Base-by-base conservation (phyloP, 2,113 vertebrate species). In the Nestor notabilis region DNA sequence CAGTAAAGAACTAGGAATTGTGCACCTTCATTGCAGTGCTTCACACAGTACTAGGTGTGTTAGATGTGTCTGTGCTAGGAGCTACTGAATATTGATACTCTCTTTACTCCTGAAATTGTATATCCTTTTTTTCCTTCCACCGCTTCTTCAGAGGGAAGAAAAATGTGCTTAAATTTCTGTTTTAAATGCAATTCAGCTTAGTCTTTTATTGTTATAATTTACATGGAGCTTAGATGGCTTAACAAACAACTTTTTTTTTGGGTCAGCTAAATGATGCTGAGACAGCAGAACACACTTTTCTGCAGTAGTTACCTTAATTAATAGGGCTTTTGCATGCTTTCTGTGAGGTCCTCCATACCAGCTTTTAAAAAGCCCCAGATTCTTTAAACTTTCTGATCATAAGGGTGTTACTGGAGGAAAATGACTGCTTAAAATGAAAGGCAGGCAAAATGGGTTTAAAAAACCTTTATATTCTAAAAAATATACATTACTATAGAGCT, bases 231-330 rank as follows among this genome's bases (percentile, higher is more conserved):
- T 82, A 93, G 47, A 10, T 23, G 61, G 69, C 83, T 95, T 95
- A 93, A 92, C 35, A 90, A 92, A 92, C 71, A 92, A 46, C 50
- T 27, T 55, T 86, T 79, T 89, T 93, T 90, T 70, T 33, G 86
- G 86, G 90, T 95, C 83, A 92, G 70, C 69, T 82, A 28, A 28
- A 61, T 46, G 64, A n/a, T 83, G 86, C 76, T 95, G 94, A 96
- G 70, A 77, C 86, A 93, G 91, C 77, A 70, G 13, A 79, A 89
- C 69, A 80, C 12, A 55, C 43, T 95, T 90, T 81, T 41, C 63
- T 95, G 81, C 63, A 44, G 56, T 66, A 87, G 80, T 76, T 95
- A 33, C 63, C 52, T 87, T 97, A 95, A 94, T 93, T 94, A 89
- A 52, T 65, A 81, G 52, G 50, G 15, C 10, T 89, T 11, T 84